Conservation (phyloP, 2,797 vertebrate species). For the Crossoptilon crossoptilon region DNA sequence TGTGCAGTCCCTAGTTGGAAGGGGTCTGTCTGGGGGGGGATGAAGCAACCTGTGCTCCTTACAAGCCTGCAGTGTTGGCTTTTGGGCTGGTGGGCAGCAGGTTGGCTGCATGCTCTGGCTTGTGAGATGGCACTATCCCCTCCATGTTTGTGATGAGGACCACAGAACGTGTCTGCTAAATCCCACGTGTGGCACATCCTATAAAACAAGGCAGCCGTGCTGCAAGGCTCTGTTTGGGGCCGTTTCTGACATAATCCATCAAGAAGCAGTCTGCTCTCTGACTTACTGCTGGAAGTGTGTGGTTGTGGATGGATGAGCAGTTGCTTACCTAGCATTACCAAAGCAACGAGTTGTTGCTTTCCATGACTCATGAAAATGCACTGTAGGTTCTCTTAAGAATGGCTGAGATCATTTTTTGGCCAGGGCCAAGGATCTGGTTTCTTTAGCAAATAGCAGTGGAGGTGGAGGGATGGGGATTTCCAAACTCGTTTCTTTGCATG, state of each 20-base stretch:
- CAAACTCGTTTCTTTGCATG: slow-evolving; percentile 23
- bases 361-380: slow-evolving; percentile 76
- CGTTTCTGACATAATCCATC: background rate
- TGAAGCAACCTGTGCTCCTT: background rate
- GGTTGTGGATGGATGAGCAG: slow-evolving; percentile 1
- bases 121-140: fast-evolving
- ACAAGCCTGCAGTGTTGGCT: background rate
- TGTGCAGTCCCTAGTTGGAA: background rate
- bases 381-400: slow-evolving; percentile 67
- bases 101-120: background rate
- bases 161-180: background rate
- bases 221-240: background rate
- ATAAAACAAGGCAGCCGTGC: background rate
- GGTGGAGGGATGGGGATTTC: slow-evolving; percentile 64
- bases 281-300: background rate
- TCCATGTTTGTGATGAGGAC: fast-evolving
- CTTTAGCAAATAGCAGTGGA: slow-evolving; percentile 52
- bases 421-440: slow-evolving; percentile 62
- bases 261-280: background rate
- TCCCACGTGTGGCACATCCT: background rate
- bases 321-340: slow-evolving; percentile 73
- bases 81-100: background rate
- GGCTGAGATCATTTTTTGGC: slow-evolving; percentile 76
- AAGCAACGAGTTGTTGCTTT: slow-evolving; percentile 75
- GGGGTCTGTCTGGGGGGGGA: too few species aligned